These are phyloP conservation scores for Luffia ferchaultella DNA, from an alignment of 2,888 invertebrate genomes.

Conservation along the genomic window DNA sequence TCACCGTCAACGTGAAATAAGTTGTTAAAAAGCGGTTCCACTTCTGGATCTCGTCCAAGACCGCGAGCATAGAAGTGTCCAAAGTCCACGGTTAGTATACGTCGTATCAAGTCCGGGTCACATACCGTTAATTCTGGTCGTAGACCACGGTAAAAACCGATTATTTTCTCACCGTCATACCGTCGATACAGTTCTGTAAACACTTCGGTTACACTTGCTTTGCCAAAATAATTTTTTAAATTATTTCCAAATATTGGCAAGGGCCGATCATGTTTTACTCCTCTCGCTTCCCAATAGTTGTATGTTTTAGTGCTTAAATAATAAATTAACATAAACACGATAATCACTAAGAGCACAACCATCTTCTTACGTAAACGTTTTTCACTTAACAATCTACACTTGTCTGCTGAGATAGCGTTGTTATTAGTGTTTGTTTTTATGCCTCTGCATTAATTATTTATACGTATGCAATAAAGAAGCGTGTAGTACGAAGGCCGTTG, in stretches of 20 bases:
- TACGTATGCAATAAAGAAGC: too few relatives aligned
- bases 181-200: constrained; percentile 26
- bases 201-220: constrained; percentile 6
- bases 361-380: too few relatives aligned
- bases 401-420: too few relatives aligned
- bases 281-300: constrained; percentile 19
- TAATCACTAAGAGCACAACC: too few relatives aligned
- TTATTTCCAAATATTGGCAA: constrained; percentile 10
- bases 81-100: constrained; percentile 29
- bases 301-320: constrained; percentile 15
- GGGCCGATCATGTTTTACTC: constrained; percentile 13
- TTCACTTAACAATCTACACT: too few relatives aligned
- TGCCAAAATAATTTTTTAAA: constrained; percentile 2
- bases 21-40: constrained; percentile 32
- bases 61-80: constrained; percentile 28
- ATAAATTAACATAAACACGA: constrained; percentile 5
- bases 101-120: constrained; percentile 31
- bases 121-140: constrained; percentile 34
- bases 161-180: constrained; percentile 36
- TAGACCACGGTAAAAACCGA: constrained; percentile 34
- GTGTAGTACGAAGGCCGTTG: too few relatives aligned
- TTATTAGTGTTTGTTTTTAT: too few relatives aligned
- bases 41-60: constrained; percentile 8
- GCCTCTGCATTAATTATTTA: too few relatives aligned
- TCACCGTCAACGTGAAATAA: constrained; percentile 40